A percentile compares a stretch with the other conserved stretches of the same genome.
These are phyloP conservation scores for Drosophila teissieri DNA, from an alignment of 1,140 invertebrate species.

Conservation along the genomic window DNA sequence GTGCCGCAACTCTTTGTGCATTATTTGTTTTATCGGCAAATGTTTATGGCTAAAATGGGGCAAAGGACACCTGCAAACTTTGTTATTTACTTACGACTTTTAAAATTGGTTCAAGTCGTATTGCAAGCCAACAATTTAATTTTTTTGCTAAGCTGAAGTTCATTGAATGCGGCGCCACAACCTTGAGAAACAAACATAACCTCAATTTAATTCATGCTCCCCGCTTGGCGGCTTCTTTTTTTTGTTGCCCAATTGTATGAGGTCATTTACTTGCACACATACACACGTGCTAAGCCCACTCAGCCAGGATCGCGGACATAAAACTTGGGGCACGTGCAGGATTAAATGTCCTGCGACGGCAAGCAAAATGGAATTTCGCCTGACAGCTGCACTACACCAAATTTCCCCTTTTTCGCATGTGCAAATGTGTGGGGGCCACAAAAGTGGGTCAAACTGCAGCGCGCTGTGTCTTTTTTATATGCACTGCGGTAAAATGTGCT, in stretches of 20 bases:
- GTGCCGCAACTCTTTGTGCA: constrained; percentile 41
- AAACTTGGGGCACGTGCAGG: constrained; percentile 16
- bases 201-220: constrained; percentile 61
- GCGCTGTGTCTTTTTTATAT: constrained; percentile 59
- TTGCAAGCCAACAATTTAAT: not conserved
- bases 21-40: constrained; percentile 40
- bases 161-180: constrained; percentile 61
- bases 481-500: constrained; percentile 54
- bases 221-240: constrained; percentile 24
- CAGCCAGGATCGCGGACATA: constrained; percentile 31
- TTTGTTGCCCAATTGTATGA: constrained; percentile 43
- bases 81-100: not conserved
- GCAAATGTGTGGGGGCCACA: constrained; percentile 18
- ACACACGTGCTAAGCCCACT: constrained; percentile 23
- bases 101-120: too few relatives aligned
- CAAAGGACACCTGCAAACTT: not conserved
- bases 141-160: constrained; percentile 27
- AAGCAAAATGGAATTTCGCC: constrained; percentile 15
- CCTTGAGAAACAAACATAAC: constrained; percentile 74
- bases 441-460: constrained; percentile 77
- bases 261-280: constrained; percentile 69
- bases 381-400: constrained; percentile 67
- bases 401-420: constrained; percentile 50
- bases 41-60: not conserved
- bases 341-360: constrained; percentile 39